Evolutionary conservation across 2,797 vertebrate genomes (phyloP).

Genomic region (Centropyge bicolor): DNA sequence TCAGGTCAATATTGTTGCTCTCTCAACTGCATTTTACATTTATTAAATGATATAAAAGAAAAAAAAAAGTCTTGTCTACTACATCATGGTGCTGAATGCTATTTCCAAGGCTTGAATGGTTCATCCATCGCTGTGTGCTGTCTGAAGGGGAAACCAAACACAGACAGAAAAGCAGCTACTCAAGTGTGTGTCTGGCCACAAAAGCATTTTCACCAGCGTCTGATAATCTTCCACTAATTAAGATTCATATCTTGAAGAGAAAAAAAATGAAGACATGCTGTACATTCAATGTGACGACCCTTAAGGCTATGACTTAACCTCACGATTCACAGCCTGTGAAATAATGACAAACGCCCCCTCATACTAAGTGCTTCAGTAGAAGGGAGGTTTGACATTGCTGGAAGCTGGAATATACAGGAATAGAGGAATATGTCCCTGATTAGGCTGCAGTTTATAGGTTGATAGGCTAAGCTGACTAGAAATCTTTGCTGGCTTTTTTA

Average conservation of each 20-base stretch:
- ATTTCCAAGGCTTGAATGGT: conserved; percentile 14
- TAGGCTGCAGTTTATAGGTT: neutral
- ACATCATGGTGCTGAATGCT: neutral
- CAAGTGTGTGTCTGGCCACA: conserved; percentile 22
- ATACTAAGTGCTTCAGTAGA: conserved; percentile 8
- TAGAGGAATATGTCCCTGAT: neutral
- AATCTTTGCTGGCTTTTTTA: neutral
- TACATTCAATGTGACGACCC: conserved; percentile 9
- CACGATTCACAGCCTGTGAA: conserved; percentile 1
- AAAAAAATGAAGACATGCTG: conserved; percentile 2
- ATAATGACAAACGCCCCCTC: conserved; percentile 6
- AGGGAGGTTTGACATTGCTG: neutral
- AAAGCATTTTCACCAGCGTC: conserved; percentile 28
- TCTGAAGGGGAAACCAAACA: conserved; percentile 28
- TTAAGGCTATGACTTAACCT: conserved; percentile 29
- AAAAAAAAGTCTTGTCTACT: neutral
- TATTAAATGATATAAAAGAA: neutral
- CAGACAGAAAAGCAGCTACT: conserved; percentile 38
- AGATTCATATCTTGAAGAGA: conserved; percentile 6
- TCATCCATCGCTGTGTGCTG: neutral
- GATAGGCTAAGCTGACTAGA: neutral
- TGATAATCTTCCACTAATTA: conserved; percentile 51
- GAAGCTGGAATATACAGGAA: neutral
- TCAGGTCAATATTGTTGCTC: neutral
- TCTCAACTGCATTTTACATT: neutral